Conservation (phyloP, 2,797 vertebrate genomes). For the Xenentodon cancila region DNA sequence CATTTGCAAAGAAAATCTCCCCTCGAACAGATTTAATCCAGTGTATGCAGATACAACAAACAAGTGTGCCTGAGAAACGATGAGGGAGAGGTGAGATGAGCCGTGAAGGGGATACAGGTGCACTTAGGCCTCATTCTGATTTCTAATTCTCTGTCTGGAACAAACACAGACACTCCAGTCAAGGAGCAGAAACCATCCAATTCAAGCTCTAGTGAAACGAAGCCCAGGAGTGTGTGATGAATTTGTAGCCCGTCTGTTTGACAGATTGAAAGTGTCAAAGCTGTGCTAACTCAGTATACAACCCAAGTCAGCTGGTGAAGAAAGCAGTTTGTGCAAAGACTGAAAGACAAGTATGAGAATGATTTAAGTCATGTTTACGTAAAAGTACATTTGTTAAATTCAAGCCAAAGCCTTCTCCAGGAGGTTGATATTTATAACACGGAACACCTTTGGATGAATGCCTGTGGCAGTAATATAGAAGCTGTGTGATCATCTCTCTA, state of each 20-base stretch:
- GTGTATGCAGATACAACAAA: slow-evolving; percentile 34
- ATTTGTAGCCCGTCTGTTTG: slow-evolving; percentile 26
- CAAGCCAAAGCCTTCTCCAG: not conserved
- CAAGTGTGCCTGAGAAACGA: slow-evolving; percentile 26
- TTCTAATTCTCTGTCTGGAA: slow-evolving; percentile 55
- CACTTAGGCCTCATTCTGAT: slow-evolving; percentile 52
- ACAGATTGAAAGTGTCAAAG: slow-evolving; percentile 29
- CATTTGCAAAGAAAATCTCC: slow-evolving; percentile 10
- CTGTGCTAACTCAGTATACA: not conserved
- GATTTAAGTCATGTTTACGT: slow-evolving; percentile 18
- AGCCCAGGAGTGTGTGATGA: slow-evolving; percentile 38
- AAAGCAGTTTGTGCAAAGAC: slow-evolving; percentile 11
- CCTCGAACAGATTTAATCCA: slow-evolving; percentile 18
- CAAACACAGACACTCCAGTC: slow-evolving; percentile 48
- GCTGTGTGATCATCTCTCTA: too few relatives aligned
- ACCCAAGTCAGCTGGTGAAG: not conserved
- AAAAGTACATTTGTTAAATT: slow-evolving; percentile 9
- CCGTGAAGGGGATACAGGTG: slow-evolving; percentile 71
- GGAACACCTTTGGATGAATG: not conserved
- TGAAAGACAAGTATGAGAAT: slow-evolving; percentile 8
- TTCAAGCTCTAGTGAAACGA: slow-evolving; percentile 32
- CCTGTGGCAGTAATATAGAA: not conserved
- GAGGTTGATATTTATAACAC: not conserved
- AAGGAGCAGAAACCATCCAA: slow-evolving; percentile 33
- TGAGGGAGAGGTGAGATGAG: slow-evolving; percentile 43